Evolutionary conservation across 2,888 invertebrate species (phyloP), one percentile per base, ranked within the genome.

Genomic region (Drosophila limbata): DNA sequence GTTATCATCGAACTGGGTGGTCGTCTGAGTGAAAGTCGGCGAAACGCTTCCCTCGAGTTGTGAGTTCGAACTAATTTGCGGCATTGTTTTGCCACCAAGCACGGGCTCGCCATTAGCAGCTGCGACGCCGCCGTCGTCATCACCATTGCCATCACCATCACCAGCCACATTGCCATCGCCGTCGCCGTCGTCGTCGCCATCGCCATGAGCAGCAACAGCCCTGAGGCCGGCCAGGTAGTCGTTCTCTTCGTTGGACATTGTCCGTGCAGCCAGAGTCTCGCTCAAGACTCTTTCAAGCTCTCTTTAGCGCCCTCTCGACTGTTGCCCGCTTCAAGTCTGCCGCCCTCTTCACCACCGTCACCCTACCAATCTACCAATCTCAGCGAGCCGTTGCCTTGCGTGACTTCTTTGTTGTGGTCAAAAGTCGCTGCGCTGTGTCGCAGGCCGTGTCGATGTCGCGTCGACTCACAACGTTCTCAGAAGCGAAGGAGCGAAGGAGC

Each of bases 51-150:
- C 86, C 76, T 92, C 90, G 89, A 88, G 86, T 80, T 90, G 90
- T 90, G 89, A 81, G 84, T 89, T 90, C 84, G 91, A 84, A 91
- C 91, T 91, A 90, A 91, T 89, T 91, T 91, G 89, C 81, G 91
- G 85, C 91, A 90, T 90, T 82, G 77, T 83, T 81, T 90, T 87
- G 84, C 90, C 91, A 79, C 72, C 83, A 57, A 88, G 90, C 77
- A 87, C 64, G 77, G 83, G 64, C 83, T 88, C 88, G 71, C 77
- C 75, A 88, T 77, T 87, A 87, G 77, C 79, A 80, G 82, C 85
- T 75, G 78, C 87, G 73, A 72, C 77, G 77, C 66, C 72, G 50
- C 62, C 77, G 50, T 52, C 81, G 39, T 50, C 76, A 31, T 68
- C 67, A 50, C 56, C 67, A 48, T 71, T 57, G 40, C 56, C 77